Percentiles rank a stretch among this genome's conserved stretches.
Evolutionary conservation across 2,113 vertebrate species (phyloP).

Genomic region (Pagrus major): DNA sequence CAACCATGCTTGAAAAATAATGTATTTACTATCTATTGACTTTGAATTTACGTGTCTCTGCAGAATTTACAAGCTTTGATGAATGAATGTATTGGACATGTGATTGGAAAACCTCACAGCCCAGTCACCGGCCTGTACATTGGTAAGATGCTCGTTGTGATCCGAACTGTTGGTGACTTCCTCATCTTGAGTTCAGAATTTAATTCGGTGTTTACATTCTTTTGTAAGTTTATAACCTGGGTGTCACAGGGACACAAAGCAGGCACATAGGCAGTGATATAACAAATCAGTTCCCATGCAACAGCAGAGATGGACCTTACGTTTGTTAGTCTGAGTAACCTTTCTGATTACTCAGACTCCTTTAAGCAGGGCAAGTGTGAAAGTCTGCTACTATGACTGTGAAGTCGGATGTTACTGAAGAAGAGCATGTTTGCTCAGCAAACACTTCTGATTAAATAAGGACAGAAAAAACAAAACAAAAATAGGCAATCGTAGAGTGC

Average conservation of each 20-base stretch:
- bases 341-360: neutral
- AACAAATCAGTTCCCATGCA: neutral
- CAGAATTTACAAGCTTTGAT: conserved; percentile 97
- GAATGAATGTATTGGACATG: conserved; percentile 99
- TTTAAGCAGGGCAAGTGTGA: neutral
- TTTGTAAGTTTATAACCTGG: conserved; percentile 12
- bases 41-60: conserved; percentile 15
- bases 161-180: neutral
- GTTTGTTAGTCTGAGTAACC: neutral
- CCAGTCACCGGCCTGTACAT: conserved; percentile 96
- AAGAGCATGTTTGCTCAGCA: conserved; percentile 17
- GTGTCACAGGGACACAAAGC: conserved; percentile 13
- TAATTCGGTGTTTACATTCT: conserved; percentile 6
- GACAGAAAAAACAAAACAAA: neutral
- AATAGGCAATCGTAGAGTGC: no score
- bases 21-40: neutral
- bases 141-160: conserved; percentile 83
- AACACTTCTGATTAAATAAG: conserved; percentile 1
- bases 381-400: neutral
- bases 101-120: conserved; percentile 99
- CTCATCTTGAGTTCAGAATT: neutral
- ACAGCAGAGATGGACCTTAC: neutral
- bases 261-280: neutral
- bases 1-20: neutral
- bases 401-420: neutral